Base-by-base conservation (phyloP, 2,888 invertebrate genomes). In the Mantis religiosa region DNA sequence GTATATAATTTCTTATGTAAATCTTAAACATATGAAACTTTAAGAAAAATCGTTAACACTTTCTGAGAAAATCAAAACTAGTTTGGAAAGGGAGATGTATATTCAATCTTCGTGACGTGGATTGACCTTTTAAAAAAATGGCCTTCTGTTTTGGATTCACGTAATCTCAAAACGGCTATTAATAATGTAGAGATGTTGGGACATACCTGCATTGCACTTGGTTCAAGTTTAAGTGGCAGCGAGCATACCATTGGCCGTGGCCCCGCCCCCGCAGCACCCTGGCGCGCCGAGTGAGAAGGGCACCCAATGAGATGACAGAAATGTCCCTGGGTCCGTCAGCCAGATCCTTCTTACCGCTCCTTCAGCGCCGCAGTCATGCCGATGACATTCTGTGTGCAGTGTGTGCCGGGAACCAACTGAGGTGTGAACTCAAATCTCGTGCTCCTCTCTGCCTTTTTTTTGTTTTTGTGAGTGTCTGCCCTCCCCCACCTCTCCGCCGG, bases 221-320 rank as follows among this genome's bases (percentile, higher is more conserved):
- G 54, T 71, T 9, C 54, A 15, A 20, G 54, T 71, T 71, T 20
- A 71, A 71, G 54, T 1, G 54, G 54, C 54, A 71, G 54, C 6
- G 54, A 71, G 54, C 20, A 3, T 71, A 71, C 54, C 15, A 20
- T 20, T 71, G 54, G 54, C 20, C 54, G 54, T 71, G 54, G 54
- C 54, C 54, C 54, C 54, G 54, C 54, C 54, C 54, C 54, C 20
- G 54, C 54, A 71, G 54, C 54, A 71, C 54, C 54, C 54, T 25
- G 54, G 54, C 54, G 54, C 54, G 54, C 54, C 54, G 54, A 71
- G 54, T 71, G 54, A 71, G 54, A 71, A 71, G 54, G 20, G 54
- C 54, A 71, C 54, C 86, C 86, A 86, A 86, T 86, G 71, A 81
- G 86, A 86, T 86, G 86, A 86, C 86, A 86, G 86, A 86, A 86